Conservation (phyloP, 30 jellyfish, hydroid and myxozoan species). For the Mastigias papua region DNA sequence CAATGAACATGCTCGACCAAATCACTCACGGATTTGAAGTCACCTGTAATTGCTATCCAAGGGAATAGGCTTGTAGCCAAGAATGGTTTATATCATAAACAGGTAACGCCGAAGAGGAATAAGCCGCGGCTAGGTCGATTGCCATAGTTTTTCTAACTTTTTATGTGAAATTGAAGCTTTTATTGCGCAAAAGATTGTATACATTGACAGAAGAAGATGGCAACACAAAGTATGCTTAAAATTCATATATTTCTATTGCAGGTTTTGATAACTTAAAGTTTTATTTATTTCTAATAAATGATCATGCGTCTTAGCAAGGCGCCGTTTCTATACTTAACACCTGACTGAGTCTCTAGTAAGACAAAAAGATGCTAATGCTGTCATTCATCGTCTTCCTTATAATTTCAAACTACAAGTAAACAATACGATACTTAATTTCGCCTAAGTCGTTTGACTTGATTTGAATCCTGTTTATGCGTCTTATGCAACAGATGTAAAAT, state of each 20-base stretch:
- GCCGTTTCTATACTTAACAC: too few relatives aligned
- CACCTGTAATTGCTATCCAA: slow-evolving; percentile 65
- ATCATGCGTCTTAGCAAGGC: too few relatives aligned
- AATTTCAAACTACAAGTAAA: too few relatives aligned
- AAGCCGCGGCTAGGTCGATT: slow-evolving; percentile 16
- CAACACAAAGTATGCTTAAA: neutral
- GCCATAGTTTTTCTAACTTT: neutral
- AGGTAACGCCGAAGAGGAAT: slow-evolving; percentile 10
- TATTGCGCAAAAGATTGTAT: neutral
- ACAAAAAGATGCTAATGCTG: too few relatives aligned
- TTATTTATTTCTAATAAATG: too few relatives aligned
- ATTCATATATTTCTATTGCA: neutral
- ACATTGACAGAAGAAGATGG: neutral
- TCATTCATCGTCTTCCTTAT: too few relatives aligned
- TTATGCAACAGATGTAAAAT: too few relatives aligned
- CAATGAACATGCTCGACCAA: slow-evolving; percentile 77
- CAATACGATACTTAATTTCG: too few relatives aligned
- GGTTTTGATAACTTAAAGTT: neutral
- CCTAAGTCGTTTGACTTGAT: too few relatives aligned
- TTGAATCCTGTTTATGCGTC: too few relatives aligned
- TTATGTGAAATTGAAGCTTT: neutral
- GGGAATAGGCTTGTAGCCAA: slow-evolving; percentile 62
- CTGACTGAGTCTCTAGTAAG: too few relatives aligned
- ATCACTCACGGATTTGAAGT: slow-evolving; percentile 59
- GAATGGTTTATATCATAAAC: slow-evolving; percentile 33